These are phyloP conservation scores for Lophotriccus pileatus DNA, from an alignment of 2,797 vertebrate species.

Conservation along the genomic window DNA sequence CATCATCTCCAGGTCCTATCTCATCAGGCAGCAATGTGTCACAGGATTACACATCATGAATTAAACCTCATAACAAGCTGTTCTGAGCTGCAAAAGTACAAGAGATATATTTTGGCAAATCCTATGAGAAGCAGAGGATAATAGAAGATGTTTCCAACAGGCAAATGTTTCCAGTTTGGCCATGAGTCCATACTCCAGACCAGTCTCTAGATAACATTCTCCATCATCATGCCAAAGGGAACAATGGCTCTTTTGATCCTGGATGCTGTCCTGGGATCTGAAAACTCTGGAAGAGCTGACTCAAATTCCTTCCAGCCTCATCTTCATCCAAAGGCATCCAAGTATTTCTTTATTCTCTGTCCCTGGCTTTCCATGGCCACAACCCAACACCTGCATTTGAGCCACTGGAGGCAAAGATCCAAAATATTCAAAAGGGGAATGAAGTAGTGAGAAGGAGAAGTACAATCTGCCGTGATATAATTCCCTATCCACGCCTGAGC, in stretches of 20 bases:
- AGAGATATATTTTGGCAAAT: constrained; percentile 38
- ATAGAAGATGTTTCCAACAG: constrained; percentile 9
- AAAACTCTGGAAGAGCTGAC: background rate
- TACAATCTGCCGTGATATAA: background rate
- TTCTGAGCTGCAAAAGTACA: background rate
- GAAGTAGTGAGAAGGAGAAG: background rate
- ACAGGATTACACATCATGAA: background rate
- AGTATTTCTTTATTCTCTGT: constrained; percentile 2
- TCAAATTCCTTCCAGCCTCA: background rate
- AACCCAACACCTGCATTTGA: background rate
- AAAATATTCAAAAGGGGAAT: background rate
- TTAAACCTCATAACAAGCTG: constrained; percentile 2
- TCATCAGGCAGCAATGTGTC: constrained; percentile 21
- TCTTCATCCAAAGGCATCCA: background rate
- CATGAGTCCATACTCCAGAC: background rate
- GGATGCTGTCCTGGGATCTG: background rate
- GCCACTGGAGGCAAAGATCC: constrained; percentile 13
- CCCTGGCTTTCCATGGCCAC: background rate
- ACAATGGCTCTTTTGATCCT: background rate
- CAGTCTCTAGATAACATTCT: background rate
- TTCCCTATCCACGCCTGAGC: constrained; percentile 5
- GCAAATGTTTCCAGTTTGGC: background rate
- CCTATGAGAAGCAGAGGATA: background rate
- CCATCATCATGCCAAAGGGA: background rate
- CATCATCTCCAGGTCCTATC: constrained; percentile 8